Base-by-base conservation (phyloP, 2,797 vertebrate genomes). In the Anguilla megastoma region DNA sequence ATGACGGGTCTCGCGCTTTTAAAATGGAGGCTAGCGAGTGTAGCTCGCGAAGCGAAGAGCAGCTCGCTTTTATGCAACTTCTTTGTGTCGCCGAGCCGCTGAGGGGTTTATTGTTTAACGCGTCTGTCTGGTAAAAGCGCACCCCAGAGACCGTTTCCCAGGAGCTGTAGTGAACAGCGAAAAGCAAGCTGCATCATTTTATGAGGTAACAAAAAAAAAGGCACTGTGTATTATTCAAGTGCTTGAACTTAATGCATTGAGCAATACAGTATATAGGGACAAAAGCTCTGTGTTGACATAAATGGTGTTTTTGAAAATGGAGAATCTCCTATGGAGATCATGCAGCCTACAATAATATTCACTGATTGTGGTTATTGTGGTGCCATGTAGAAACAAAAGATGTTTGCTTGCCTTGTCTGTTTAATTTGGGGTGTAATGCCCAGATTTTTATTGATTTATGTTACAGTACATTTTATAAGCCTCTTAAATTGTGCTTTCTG, bases 321-420 rank as follows among this genome's bases (percentile, higher is more conserved):
- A 71, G 89, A 92, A 90, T 93, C 95, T 94, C 94, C 95, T 86
- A 92, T 94, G 93, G 94, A 94, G 94, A 94, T 91, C 86, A 91
- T 56, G 89, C 90, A 83, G 56, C 83, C 84, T 82, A 54, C 54
- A 82, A 60, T 88, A 7, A 79, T 80, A 54, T 92, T 90, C 89
- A 89, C 89, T 88, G 84, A 87, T 84, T 85, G 89, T 30, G 90
- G 88, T 88, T 94, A 92, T 89, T 91, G 86, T 90, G 89, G 52
- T 91, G 88, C 90, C 87, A 86, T 74, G 79, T 89, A 86, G 58
- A 91, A 69, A 85, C 30, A 88, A 88, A 88, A 88, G 86, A 12
- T 87, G 88, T 92, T 91, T 92, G 90, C 89, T 50, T 90, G 85
- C 50, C 91, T 91, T 90, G 91, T 93, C 90, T 91, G 91, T 88